These are phyloP conservation scores for Calosoma granatense DNA, from an alignment of 1,140 invertebrate species.

Conservation along the genomic window DNA sequence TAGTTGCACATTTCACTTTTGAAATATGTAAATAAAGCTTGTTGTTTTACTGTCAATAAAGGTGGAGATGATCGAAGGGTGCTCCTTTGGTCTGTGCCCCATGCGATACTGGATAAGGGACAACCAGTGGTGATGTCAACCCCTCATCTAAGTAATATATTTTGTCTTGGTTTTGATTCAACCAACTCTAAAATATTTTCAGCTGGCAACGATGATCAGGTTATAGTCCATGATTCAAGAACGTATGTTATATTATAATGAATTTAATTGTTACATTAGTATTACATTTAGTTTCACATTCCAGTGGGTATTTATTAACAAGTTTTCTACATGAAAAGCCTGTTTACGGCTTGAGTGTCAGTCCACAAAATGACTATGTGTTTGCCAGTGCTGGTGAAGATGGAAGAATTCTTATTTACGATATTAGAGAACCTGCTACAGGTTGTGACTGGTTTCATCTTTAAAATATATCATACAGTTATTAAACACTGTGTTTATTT, in stretches of 20 bases:
- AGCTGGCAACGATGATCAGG: constrained; percentile 89
- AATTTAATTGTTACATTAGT: neutral
- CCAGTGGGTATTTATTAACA: constrained; percentile 58
- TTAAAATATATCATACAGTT: neutral
- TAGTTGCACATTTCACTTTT: too few relatives aligned
- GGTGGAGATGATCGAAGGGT: constrained; percentile 88
- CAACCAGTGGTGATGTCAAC: constrained; percentile 64
- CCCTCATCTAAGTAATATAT: constrained; percentile 86
- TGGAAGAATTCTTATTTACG: constrained; percentile 75
- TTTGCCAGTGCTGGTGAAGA: constrained; percentile 87
- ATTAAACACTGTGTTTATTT: constrained; percentile 10
- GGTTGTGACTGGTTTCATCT: constrained; percentile 30
- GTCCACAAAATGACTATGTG: constrained; percentile 71
- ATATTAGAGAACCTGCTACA: constrained; percentile 57
- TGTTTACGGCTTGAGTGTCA: constrained; percentile 78
- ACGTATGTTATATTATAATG: constrained; percentile 47
- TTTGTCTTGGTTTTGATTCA: constrained; percentile 78
- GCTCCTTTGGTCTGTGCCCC: constrained; percentile 77
- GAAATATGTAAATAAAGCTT: too few relatives aligned
- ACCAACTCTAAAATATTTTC: constrained; percentile 76
- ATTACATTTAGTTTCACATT: constrained; percentile 19
- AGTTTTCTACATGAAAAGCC: constrained; percentile 77
- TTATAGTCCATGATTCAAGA: constrained; percentile 72
- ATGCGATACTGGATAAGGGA: constrained; percentile 53
- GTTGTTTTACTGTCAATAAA: constrained; percentile 30